phyloP scores from a whole-genome alignment of 2,113 vertebrate genomes.

The Nipponia nippon region DNA sequence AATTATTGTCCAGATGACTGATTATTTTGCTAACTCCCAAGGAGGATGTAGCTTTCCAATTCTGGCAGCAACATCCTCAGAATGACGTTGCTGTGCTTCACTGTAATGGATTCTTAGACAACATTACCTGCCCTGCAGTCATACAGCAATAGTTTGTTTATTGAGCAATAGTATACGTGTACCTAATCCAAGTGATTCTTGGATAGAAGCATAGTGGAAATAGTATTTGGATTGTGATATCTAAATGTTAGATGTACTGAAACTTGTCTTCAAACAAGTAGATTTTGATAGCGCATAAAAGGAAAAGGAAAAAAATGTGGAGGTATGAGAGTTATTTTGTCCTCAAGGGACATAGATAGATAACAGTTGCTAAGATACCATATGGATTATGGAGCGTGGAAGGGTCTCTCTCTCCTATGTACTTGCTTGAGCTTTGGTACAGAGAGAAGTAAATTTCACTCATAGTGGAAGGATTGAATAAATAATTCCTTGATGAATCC shows the following conservation, averaged over 20 bases:
- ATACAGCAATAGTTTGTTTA: neutral
- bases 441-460: neutral
- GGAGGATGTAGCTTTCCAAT: neutral
- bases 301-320: neutral
- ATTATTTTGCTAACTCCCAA: neutral
- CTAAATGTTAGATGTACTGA: neutral
- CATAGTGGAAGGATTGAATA: neutral
- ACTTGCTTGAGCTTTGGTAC: neutral
- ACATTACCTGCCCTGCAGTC: neutral
- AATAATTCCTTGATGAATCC: neutral
- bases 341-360: neutral
- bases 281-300: neutral
- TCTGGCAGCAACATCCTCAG: neutral
- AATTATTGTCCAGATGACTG: neutral
- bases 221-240: neutral
- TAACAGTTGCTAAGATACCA: neutral
- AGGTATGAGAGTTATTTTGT: neutral
- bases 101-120: neutral
- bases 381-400: neutral
- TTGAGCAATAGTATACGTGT: neutral
- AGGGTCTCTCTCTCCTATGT: neutral
- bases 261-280: neutral
- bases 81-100: neutral
- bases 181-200: neutral
- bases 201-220: neutral